Evolutionary conservation across 2,113 vertebrate species (phyloP).

Genomic region (Vulpes vulpes): DNA sequence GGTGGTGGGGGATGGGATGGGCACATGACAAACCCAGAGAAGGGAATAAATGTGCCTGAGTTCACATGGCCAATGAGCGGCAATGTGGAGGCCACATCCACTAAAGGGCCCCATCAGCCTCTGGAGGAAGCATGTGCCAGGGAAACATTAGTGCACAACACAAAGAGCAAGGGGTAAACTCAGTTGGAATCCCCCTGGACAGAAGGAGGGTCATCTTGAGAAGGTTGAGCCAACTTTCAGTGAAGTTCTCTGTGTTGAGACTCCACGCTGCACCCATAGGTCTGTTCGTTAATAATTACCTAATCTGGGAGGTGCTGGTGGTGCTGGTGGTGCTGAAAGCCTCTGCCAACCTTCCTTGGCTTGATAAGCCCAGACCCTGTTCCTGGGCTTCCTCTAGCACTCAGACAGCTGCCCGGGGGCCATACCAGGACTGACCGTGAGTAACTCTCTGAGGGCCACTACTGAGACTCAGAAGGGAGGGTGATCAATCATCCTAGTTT

Average conservation of each 20-base stretch:
- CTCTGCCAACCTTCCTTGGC: not conserved
- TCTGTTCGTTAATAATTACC: conserved; percentile 61
- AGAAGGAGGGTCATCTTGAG: accelerated
- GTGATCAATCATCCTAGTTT: not conserved
- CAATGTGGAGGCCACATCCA: not conserved
- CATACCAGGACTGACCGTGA: not conserved
- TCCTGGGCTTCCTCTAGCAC: not conserved
- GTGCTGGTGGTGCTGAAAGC: not conserved
- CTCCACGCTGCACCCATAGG: accelerated
- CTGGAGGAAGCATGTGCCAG: not conserved
- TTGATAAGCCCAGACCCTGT: not conserved
- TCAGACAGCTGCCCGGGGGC: not conserved
- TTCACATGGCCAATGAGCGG: not conserved
- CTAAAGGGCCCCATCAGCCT: no score
- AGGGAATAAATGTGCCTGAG: no score
- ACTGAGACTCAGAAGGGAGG: not conserved
- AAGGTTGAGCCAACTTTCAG: accelerated
- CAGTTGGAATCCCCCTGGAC: not conserved
- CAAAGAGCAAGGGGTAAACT: not conserved
- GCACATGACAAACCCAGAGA: not conserved
- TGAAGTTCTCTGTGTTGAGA: not conserved
- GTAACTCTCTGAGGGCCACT: not conserved
- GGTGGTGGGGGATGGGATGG: not conserved
- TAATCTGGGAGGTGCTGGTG: not conserved
- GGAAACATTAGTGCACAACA: accelerated